Evolutionary conservation across 2,888 invertebrate species (phyloP), one percentile per base, ranked within the genome.

Genomic region (Drosophila recens): DNA sequence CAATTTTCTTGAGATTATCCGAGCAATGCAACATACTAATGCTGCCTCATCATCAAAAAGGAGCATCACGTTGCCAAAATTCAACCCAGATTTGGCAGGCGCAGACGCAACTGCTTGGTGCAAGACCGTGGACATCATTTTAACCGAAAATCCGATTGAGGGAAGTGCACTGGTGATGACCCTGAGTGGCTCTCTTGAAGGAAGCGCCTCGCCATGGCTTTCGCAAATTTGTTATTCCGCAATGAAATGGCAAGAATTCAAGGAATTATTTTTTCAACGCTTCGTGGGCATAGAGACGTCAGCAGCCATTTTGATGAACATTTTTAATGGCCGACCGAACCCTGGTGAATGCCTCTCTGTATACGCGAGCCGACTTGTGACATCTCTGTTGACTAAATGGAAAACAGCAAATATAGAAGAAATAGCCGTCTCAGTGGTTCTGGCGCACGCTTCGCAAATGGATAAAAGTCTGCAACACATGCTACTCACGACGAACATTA

Each of bases 121-220:
- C 30, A 46, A 45, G 30, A 52, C 46, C 3, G 53, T 33, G 1
- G 65, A 66, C 10, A 66, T 59, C n/a, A 59, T 69, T n/a, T 40
- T 67, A 27, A 27, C 38, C 0, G 66, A 69, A 38, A 51, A 66
- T 15, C 15, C 13, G 15, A 46, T 68, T 27, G 52, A 68, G 15
- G 66, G 64, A 5, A 69, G 69, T 43, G 69, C 64, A 10, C 48
- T 73, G 5, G 40, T 73, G 11, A 67, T 71, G 52, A 51, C 66
- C 10, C 48, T 68, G 3, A 72, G 74, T 5, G 71, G 68, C 15
- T 67, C 62, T 0, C 43, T 74, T 20, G 30, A 38, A 45, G 62
- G 62, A 46, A 40, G 46, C 43, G 67, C 70, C 42, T 70, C 62
- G 5, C 58, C 65, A 27, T 74, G 67, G 71, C 33, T 69, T n/a